These are phyloP conservation scores for Doryteuthis pealeii DNA, from an alignment of 1,140 invertebrate species.

Conservation along the genomic window DNA sequence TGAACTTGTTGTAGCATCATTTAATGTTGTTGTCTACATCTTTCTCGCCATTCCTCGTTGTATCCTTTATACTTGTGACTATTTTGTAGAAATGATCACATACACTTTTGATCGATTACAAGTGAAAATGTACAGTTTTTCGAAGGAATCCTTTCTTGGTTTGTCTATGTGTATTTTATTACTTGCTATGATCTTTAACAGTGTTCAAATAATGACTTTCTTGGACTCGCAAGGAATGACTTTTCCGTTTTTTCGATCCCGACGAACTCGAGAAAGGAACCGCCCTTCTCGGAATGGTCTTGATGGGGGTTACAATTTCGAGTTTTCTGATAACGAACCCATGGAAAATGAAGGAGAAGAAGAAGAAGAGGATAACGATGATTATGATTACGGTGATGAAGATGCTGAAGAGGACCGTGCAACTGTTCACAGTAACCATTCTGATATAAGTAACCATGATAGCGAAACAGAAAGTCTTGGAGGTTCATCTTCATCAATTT, in stretches of 20 bases:
- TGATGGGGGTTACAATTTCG: constrained; percentile 28
- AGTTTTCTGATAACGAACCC: constrained; percentile 27
- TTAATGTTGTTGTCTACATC: constrained; percentile 25
- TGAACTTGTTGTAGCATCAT: constrained; percentile 18
- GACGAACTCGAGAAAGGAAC: background rate
- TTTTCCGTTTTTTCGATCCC: constrained; percentile 15
- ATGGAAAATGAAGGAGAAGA: constrained; percentile 11
- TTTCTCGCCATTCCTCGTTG: constrained; percentile 21
- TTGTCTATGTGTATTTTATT: constrained; percentile 22
- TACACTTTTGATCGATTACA: background rate
- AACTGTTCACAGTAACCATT: constrained; percentile 20
- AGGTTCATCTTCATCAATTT: constrained; percentile 28
- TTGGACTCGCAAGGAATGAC: constrained; percentile 16
- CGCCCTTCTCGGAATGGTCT: constrained; percentile 9
- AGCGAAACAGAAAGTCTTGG: constrained; percentile 31
- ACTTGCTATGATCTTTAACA: constrained; percentile 22
- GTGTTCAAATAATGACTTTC: constrained; percentile 15
- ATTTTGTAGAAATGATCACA: constrained; percentile 16
- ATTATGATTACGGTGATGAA: constrained; percentile 25
- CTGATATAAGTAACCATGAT: constrained; percentile 8
- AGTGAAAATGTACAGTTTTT: constrained; percentile 10
- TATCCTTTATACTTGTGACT: constrained; percentile 4
- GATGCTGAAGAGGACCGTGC: no score
- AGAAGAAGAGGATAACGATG: constrained; percentile 29
- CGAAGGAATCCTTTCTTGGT: constrained; percentile 30